Base-by-base conservation (phyloP, 1,140 invertebrate species). In the Zeugodacus cucurbitae region DNA sequence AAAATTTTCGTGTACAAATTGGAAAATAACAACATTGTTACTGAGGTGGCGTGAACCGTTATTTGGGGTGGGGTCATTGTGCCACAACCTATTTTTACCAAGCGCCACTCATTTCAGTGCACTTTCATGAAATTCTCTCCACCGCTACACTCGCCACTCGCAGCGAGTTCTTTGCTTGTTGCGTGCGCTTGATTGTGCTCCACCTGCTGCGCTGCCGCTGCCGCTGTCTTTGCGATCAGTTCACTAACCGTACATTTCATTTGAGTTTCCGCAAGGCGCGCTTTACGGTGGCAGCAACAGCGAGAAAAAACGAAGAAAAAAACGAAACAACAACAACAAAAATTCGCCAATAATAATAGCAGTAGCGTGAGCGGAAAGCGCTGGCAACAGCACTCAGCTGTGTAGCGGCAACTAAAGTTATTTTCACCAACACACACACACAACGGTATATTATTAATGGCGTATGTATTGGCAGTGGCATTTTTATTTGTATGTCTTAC, bases 21-120 rank as follows among this genome's bases (percentile, higher is more conserved):
- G 85, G 85, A 86, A 86, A 86, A 86, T 86, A 59, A 86, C 85
- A 59, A 86, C 85, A 59, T 86, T 37, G 85, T 41, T 59, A 59
- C 26, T 41, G 0, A 29, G 20, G 20, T 29, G 54, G 29, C 17
- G 26, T 29, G 44, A 7, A 32, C 34, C 34, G 34, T 34, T 74
- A 74, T 34, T 17, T 1, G 3, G 67, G 32, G n/a, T n/a, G n/a
- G n/a, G n/a, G n/a, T n/a, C 67, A 22, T 3, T 34, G 37, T 22
- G 67, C 41, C 0, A 44, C 34, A 22, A 74, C 32, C 32, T 7
- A 74, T 41, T 41, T 74, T n/a, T 5, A 22, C 3, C 29, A 67
- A 67, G 32, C 67, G 17, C 67, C 41, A 8, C 34, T 54, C 58
- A n/a, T 58, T 8, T 8, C 22, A 7, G 7, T 26, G 6, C 2